Evolutionary conservation across 2,888 invertebrate genomes (phyloP), one percentile per base, ranked within the genome.

Genomic region (Mythimna albipuncta): DNA sequence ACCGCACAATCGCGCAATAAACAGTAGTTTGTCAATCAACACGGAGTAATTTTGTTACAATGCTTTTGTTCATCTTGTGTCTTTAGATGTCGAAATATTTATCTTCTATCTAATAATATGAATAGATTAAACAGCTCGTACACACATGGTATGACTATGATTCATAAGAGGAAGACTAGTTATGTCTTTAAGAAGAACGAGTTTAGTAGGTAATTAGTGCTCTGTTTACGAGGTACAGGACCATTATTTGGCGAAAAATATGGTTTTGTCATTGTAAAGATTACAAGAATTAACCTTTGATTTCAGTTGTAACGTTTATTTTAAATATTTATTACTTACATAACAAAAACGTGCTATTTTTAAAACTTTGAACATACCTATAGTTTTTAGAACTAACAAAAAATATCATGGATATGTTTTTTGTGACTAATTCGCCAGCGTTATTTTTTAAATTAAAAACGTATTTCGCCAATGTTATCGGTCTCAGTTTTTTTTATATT

Each of bases 121-220:
- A 62, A 59, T 44, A 71, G 47, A 55, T 75, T 13, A 75, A 54
- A 61, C 38, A 54, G 59, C 21, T 75, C 11, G 32, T 54, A 55
- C 54, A 61, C 47, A 50, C 26, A 21, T 55, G 19, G 38, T 41
- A 57, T 81, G 63, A 74, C 59, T 81, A 57, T 81, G 63, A 74
- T 62, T 81, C 78, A 74, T 69, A 55, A 19, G 44, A 69, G 64
- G 47, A 71, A 77, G 81, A 77, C 74, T 57, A 66, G 80, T 64
- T 72, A 21, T 64, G 19, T 58, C 32, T 71, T 32, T 62, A 50
- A 26, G 50, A 21, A 58, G 58, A 71, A 59, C 54, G 13, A 69
- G 44, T 57, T 64, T 47, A 63, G 19, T 47, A 6, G 47, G 47
- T 69, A 13, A 55, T 68, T 50, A 71, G n/a, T 47, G 52, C 32